Base-by-base conservation (phyloP, 2,888 invertebrate genomes). In the Enoplolaimus lenunculus region DNA sequence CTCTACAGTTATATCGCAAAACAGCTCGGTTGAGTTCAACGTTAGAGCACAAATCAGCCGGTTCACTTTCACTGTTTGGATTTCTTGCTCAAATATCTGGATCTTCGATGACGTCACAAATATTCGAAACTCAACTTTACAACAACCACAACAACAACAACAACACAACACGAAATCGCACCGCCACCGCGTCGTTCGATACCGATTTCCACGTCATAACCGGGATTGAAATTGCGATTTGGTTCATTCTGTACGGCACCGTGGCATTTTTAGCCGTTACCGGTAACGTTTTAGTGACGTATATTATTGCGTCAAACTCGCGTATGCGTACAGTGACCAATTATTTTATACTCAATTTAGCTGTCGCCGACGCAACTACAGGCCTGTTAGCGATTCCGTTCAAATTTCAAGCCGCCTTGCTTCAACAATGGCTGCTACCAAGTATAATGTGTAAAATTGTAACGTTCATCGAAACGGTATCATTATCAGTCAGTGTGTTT, bases 401-500 rank as follows among this genome's bases (percentile, higher is more conserved):
- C n/a, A n/a, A n/a, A n/a, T n/a, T n/a, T n/a, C n/a, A n/a, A n/a
- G n/a, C n/a, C n/a, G n/a, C n/a, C n/a, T 82, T 91, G 62, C 84
- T 91, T 16, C 91, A 91, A 81, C 84, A 89, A 74, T 91, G 91
- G 91, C 86, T 88, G 76, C 84, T 91, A 66, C 90, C 91, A 0
- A 84, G 87, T 79, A 89, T 91, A 80, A 89, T 91, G 88, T 91
- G 91, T 80, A 87, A 89, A 0, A 88, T 91, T 80, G 90, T 90
- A 75, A 90, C 91, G 0, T 91, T 90, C 81, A 88, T 91, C 16
- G 90, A 90, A 82, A 87, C 88, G 0, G 82, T 91, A 30, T 89
- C 89, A 75, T 90, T 91, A 1, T 90, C 89, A 79, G 90, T 91
- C n/a, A 89, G 89, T 75, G 88, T 91, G 34, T 89, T 90, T 78